Evolutionary conservation across 2,888 invertebrate genomes (phyloP).

Genomic region (Andricus curvator): DNA sequence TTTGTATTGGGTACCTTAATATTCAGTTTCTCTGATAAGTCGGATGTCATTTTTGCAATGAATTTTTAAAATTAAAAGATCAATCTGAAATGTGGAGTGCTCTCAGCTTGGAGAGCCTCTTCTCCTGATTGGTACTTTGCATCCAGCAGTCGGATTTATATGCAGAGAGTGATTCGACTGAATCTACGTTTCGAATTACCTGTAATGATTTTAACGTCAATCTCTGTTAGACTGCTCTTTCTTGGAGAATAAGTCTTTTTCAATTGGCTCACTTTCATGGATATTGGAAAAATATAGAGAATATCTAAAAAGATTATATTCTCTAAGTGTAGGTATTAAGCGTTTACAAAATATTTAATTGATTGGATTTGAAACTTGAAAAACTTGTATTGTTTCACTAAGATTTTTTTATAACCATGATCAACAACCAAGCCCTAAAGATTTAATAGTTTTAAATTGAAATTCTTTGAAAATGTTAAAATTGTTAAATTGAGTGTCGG

Average conservation of each 20-base stretch:
- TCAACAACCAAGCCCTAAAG: too few relatives aligned
- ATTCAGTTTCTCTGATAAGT: background rate
- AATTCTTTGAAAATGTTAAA: too few relatives aligned
- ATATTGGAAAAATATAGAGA: background rate
- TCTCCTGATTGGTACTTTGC: conserved; percentile 1
- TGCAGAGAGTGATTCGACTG: conserved; percentile 10
- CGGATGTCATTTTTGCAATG: background rate
- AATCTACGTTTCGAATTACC: background rate
- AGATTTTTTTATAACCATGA: too few relatives aligned
- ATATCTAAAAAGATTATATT: background rate
- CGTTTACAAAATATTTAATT: background rate
- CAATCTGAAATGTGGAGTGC: background rate
- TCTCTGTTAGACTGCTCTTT: conserved; percentile 23
- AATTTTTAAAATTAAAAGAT: background rate
- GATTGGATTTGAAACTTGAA: background rate
- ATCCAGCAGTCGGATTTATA: background rate
- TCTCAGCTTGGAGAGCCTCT: conserved; percentile 7
- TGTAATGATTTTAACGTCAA: conserved; percentile 20
- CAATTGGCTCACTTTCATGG: background rate
- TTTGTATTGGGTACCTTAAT: background rate
- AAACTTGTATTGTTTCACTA: too few relatives aligned
- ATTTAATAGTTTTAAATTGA: too few relatives aligned
- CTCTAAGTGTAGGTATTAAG: background rate
- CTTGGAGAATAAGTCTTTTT: background rate
- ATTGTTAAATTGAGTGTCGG: too few relatives aligned